Evolutionary conservation across 2,113 vertebrate genomes (phyloP), one percentile per base, ranked within the genome.

Genomic region (Hippoglossus stenolepis): DNA sequence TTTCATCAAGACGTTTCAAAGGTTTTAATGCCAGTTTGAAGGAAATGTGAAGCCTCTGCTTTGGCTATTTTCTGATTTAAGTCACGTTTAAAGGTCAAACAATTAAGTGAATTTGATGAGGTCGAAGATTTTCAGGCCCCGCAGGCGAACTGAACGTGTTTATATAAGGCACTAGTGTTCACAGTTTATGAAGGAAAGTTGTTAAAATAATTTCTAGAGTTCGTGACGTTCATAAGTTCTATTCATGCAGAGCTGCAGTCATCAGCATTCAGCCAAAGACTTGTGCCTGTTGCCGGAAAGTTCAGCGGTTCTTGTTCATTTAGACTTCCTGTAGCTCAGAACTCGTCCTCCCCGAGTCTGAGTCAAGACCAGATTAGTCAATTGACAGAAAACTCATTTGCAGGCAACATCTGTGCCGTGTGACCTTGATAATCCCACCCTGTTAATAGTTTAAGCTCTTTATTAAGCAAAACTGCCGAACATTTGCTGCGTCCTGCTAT

Each of bases 1-100:
- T 77, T 76, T 67, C 73, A 80, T 88, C 45, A 77, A 10, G 60
- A 57, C 24, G 2, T 64, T 65, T n/a, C 18, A 40, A 31, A 24
- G 13, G 31, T 40, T 4, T 66, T 58, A 15, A 31, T 23, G 56
- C 53, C 58, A 38, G 51, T 18, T n/a, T 62, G 43, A 78, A 38
- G 28, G 21, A 69, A 63, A 51, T 69, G 43, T 4, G 5, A 68
- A 14, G 51, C 63, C 64, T 56, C 20, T 65, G 57, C 68, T 65
- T 75, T 65, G 17, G 17, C 0, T 18, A 1, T 31, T 71, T 24
- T 58, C 4, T 6, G 15, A 65, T 62, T n/a, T 59, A 54, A 43
- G 57, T 26, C 51, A 23, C 15, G 4, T 35, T 80, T 70, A 15
- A 73, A 47, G 31, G 43, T 65, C 59, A 28, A 47, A 18, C 17